Evolutionary conservation across 2,888 invertebrate species (phyloP), one percentile per base, ranked within the genome.

Genomic region (Pseudoips prasinana): DNA sequence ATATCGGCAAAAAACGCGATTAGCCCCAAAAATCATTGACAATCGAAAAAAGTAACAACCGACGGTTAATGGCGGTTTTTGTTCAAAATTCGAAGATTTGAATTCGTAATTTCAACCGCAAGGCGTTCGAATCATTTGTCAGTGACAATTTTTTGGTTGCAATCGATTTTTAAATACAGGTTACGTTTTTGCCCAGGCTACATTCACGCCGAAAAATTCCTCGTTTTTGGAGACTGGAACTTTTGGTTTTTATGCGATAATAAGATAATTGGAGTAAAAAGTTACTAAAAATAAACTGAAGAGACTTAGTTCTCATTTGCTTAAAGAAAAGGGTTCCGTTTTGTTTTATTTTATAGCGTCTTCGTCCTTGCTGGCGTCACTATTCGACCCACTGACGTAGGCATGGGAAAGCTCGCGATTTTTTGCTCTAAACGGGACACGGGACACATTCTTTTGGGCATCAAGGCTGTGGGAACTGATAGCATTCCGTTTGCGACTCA

Each of bases 101-200:
- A 86, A 86, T 87, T 79, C 86, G 86, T 87, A 84, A 87, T 87
- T 87, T 76, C 73, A 74, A 86, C 87, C 87, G 74, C 88, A 84
- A 86, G 83, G 75, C 85, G 80, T 85, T 83, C 79, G 83, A 83
- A 86, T 86, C 88, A 88, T 88, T 88, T 86, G 88, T 88, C 87
- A 87, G 85, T 88, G 88, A 88, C 88, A 87, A 85, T 87, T 86
- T 85, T 85, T 88, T 85, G 77, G 82, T 72, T 79, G 77, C 86
- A 84, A 88, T 88, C 88, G 88, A 87, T 87, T 88, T 88, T 88
- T 87, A 88, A 87, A 87, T 85, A 85, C 85, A 77, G 84, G 83
- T 81, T 83, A 73, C 66, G 60, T 77, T 78, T 77, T 73, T 55
- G 40, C 34, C 27, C 38, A 41, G 46, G 52, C 38, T 39, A 42